Evolutionary conservation across 1,140 invertebrate genomes (phyloP).

Genomic region (Bombus pascuorum): DNA sequence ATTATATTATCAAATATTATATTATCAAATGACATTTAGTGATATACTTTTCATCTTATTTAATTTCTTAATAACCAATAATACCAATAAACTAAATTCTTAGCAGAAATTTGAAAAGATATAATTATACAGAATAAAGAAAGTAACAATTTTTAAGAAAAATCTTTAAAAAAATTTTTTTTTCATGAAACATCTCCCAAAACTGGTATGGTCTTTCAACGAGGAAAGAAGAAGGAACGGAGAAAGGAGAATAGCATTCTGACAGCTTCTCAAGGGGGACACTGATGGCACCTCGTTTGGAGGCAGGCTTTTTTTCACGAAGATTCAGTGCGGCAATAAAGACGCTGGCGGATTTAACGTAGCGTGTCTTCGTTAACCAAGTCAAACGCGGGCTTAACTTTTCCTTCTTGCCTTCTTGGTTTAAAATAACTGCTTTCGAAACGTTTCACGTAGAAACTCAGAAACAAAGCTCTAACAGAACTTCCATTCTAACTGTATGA

Average conservation of each 20-base stretch:
- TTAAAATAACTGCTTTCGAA: slow-evolving; percentile 79
- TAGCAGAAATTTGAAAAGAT: not conserved
- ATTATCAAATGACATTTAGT: too few species aligned
- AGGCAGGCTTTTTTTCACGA: slow-evolving; percentile 66
- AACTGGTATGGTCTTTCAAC: not conserved
- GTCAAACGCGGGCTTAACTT: slow-evolving; percentile 73
- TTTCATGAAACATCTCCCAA: not conserved
- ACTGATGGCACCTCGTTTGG: slow-evolving; percentile 49
- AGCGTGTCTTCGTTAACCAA: slow-evolving; percentile 76
- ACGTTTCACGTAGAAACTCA: slow-evolving; percentile 75
- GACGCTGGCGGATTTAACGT: slow-evolving; percentile 71
- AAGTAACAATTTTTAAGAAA: too few species aligned
- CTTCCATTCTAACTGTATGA: not conserved
- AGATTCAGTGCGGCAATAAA: slow-evolving; percentile 77
- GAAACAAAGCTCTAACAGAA: not conserved
- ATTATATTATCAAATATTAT: too few species aligned
- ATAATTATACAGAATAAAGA: not conserved
- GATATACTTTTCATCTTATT: too few species aligned
- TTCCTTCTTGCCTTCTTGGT: slow-evolving; percentile 73
- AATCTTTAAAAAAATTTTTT: not conserved
- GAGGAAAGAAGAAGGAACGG: not conserved
- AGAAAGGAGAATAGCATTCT: not conserved
- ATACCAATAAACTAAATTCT: not conserved
- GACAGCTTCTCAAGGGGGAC: slow-evolving; percentile 10
- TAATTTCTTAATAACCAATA: too few species aligned